A percentile compares a stretch with the other conserved stretches of the same genome.
phyloP scores from a whole-genome alignment of 2,113 vertebrate species.

The Nanger granti region DNA sequence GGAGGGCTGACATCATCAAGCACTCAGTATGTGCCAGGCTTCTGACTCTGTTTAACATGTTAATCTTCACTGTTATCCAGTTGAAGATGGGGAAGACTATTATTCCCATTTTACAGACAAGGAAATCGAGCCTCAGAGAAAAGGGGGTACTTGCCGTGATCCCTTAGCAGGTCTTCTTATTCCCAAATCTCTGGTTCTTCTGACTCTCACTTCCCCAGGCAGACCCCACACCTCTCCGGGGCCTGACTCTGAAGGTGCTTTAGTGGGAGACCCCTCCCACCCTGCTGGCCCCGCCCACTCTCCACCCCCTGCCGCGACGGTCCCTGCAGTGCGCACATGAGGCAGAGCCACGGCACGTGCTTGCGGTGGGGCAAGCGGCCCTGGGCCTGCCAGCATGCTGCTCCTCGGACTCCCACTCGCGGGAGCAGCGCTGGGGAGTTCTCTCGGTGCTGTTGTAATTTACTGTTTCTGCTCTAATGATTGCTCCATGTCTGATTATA shows the following conservation, averaged over 20 bases:
- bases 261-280: neutral
- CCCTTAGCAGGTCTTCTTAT: neutral
- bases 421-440: slow-evolving; percentile 50
- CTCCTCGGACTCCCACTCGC: neutral
- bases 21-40: neutral
- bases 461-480: slow-evolving; percentile 72
- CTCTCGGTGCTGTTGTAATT: slow-evolving; percentile 53
- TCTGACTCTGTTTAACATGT: neutral
- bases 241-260: neutral
- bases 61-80: neutral
- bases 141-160: neutral
- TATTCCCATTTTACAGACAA: neutral
- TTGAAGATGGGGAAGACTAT: neutral
- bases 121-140: neutral
- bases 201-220: neutral
- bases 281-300: neutral
- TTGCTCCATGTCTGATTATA: slow-evolving; percentile 71
- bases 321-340: neutral
- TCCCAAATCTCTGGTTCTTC: neutral
- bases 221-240: neutral
- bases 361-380: neutral
- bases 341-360: neutral
- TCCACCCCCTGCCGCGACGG: fast-evolving
- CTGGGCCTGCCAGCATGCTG: neutral
- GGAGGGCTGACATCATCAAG: neutral